Conservation (phyloP, 1,140 invertebrate genomes). For the Acromyrmex echinatior region DNA sequence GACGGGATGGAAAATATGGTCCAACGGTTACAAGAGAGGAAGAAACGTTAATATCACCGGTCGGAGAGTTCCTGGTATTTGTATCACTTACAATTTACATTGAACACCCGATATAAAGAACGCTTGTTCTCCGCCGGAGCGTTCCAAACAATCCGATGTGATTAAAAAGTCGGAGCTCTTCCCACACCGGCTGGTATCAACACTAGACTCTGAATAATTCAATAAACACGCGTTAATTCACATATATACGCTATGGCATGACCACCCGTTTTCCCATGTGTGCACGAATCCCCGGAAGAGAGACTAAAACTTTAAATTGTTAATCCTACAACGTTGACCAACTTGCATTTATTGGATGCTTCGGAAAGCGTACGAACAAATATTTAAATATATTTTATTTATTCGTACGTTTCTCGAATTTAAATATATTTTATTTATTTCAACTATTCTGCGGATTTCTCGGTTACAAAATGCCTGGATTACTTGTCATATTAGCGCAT, state of each 20-base stretch:
- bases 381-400: not conserved
- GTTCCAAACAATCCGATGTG: constrained; percentile 65
- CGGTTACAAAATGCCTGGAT: too few species aligned
- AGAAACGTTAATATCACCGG: constrained; percentile 55
- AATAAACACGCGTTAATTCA: constrained; percentile 75
- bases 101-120: constrained; percentile 53
- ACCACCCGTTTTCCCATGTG: not conserved
- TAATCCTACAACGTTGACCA: constrained; percentile 55
- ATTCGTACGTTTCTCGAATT: not conserved
- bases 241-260: constrained; percentile 52
- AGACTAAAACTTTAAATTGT: constrained; percentile 71
- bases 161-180: constrained; percentile 69
- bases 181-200: constrained; percentile 16
- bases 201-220: constrained; percentile 71
- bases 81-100: constrained; percentile 69
- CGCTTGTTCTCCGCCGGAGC: constrained; percentile 44
- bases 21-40: constrained; percentile 26
- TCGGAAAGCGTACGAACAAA: not conserved
- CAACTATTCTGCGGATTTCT: too few species aligned
- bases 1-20: constrained; percentile 53
- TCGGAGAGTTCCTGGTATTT: not conserved
- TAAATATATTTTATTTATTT: not conserved
- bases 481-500: too few species aligned
- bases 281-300: constrained; percentile 42
- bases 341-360: constrained; percentile 13